phyloP scores from a whole-genome alignment of 1,140 invertebrate species.

The Lasaia peninsularis region DNA sequence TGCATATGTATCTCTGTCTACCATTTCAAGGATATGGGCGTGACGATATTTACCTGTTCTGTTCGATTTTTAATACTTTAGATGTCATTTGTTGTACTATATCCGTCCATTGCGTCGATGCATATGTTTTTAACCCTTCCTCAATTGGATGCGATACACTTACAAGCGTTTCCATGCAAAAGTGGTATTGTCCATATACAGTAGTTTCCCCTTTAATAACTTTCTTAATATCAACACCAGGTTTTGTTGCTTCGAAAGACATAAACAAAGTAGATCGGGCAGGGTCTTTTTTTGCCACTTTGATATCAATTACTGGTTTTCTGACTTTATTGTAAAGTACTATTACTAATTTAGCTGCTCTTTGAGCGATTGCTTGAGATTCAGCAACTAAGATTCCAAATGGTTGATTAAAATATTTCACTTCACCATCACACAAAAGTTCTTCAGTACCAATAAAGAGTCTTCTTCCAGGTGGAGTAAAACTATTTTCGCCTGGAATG shows the following conservation, averaged over 20 bases:
- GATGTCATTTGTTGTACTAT: constrained; percentile 76
- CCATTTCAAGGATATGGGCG: too few species aligned
- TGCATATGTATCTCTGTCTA: too few species aligned
- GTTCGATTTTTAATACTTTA: constrained; percentile 71
- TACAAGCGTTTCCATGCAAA: constrained; percentile 77
- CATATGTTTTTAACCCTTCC: constrained; percentile 77
- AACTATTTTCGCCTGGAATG: constrained; percentile 84
- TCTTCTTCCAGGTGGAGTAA: constrained; percentile 40
- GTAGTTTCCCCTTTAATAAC: constrained; percentile 49
- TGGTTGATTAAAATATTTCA: constrained; percentile 83
- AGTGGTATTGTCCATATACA: constrained; percentile 54
- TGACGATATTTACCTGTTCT: too few species aligned
- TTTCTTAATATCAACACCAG: constrained; percentile 53
- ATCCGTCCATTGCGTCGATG: constrained; percentile 81
- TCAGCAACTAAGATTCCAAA: constrained; percentile 85
- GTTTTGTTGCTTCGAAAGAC: constrained; percentile 16
- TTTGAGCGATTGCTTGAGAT: constrained; percentile 79
- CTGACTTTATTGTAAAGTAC: constrained; percentile 77
- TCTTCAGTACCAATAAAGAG: constrained; percentile 58
- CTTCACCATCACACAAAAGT: constrained; percentile 68
- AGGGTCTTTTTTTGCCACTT: constrained; percentile 38
- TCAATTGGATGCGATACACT: constrained; percentile 80
- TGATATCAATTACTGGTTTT: constrained; percentile 45
- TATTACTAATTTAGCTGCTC: constrained; percentile 81
- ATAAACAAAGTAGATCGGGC: constrained; percentile 36